Conservation (phyloP, 2,113 vertebrate genomes). For the Gambusia holbrooki region DNA sequence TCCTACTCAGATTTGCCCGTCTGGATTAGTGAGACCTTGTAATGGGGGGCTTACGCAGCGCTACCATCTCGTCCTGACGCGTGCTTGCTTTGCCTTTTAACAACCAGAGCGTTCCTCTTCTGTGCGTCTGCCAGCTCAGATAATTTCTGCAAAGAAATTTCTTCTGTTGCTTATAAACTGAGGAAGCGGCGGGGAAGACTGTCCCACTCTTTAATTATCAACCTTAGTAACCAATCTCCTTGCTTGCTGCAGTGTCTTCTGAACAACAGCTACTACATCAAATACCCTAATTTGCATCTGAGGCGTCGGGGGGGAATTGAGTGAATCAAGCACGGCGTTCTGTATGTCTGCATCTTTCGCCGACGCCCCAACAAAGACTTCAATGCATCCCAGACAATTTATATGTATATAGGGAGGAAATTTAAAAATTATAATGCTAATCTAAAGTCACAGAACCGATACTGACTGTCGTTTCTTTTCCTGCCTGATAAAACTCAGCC, state of each 20-base stretch:
- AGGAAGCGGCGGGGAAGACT: constrained; percentile 25
- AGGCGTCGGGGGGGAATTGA: constrained; percentile 41
- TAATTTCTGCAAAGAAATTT: constrained; percentile 56
- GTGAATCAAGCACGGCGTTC: constrained; percentile 30
- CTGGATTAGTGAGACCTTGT: constrained; percentile 63
- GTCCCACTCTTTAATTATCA: constrained; percentile 61
- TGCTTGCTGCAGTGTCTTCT: constrained; percentile 37
- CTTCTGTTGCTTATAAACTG: constrained; percentile 52
- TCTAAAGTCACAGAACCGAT: background rate
- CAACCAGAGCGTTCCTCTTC: constrained; percentile 43
- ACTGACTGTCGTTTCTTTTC: background rate
- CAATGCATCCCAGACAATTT: constrained; percentile 35
- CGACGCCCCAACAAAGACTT: constrained; percentile 26
- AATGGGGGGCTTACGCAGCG: constrained; percentile 46
- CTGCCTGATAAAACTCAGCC: background rate
- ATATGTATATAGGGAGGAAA: constrained; percentile 15
- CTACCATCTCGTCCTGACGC: constrained; percentile 46
- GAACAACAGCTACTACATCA: constrained; percentile 60
- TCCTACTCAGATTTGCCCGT: constrained; percentile 63
- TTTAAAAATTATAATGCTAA: constrained; percentile 7
- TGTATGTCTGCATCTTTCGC: constrained; percentile 9
- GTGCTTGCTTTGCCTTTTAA: constrained; percentile 42
- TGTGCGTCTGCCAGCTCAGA: constrained; percentile 51
- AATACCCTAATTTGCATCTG: constrained; percentile 64
- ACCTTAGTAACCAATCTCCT: constrained; percentile 41